phyloP scores from a whole-genome alignment of 2,113 vertebrate species.

The Ardeotis arabs region DNA sequence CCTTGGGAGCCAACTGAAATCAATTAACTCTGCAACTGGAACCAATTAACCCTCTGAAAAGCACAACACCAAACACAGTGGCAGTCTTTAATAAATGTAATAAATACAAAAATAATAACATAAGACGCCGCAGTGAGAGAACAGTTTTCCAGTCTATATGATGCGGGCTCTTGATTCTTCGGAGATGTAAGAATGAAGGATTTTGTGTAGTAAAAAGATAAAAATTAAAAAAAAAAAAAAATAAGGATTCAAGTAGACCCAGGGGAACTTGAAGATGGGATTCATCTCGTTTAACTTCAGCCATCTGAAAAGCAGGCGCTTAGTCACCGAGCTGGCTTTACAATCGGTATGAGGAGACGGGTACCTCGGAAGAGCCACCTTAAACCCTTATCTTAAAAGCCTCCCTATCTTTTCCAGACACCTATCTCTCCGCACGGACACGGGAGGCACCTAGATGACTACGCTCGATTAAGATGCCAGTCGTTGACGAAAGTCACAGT shows the following conservation, averaged over 20 bases:
- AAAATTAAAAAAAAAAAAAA: background rate
- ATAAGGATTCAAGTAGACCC: background rate
- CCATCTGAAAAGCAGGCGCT: background rate
- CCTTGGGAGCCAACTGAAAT: slow-evolving; percentile 21
- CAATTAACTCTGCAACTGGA: slow-evolving; percentile 35
- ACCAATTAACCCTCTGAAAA: slow-evolving; percentile 12
- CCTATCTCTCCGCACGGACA: background rate
- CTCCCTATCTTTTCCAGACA: background rate
- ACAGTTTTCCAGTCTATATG: background rate
- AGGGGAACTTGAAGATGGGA: background rate
- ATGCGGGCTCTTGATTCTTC: background rate
- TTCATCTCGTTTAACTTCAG: background rate
- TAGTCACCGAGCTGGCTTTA: background rate
- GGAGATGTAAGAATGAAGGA: rapidly evolving
- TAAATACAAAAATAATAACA: background rate
- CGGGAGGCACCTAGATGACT: background rate
- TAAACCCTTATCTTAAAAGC: background rate
- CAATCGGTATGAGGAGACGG: rapidly evolving
- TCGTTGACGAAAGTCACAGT: background rate
- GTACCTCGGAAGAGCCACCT: background rate
- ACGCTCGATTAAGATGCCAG: background rate
- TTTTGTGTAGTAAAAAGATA: background rate
- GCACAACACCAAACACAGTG: background rate
- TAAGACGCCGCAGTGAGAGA: background rate
- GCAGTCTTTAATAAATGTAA: background rate